Percentiles rank a stretch among this genome's conserved stretches.
Evolutionary conservation across 2,888 invertebrate genomes (phyloP).

Genomic region (Tipula unca): DNA sequence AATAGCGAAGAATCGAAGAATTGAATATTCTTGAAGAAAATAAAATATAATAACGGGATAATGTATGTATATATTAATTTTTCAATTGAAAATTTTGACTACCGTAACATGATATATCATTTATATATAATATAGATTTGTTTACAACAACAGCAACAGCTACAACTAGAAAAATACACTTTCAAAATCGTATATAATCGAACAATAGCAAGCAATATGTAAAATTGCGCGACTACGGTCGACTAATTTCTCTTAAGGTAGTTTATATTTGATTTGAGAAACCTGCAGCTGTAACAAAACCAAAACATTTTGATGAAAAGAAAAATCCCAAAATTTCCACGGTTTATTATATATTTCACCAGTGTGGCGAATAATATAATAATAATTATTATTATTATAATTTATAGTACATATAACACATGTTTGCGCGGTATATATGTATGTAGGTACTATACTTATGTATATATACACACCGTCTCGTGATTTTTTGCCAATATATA

Average conservation of each 20-base stretch:
- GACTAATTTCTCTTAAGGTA: not conserved
- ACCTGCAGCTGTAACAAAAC: not conserved
- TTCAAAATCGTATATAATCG: not conserved
- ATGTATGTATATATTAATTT: not conserved
- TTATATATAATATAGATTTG: not conserved
- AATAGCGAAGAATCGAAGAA: too few relatives aligned
- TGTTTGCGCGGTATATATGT: not conserved
- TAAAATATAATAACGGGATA: not conserved
- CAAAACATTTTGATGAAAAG: not conserved
- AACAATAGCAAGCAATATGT: not conserved
- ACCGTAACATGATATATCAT: not conserved
- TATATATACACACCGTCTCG: not conserved
- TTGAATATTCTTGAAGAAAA: too few relatives aligned
- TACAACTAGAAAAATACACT: too few relatives aligned
- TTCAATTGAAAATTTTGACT: not conserved
- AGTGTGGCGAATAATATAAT: constrained; percentile 14
- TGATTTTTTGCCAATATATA: not conserved
- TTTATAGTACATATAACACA: not conserved
- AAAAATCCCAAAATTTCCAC: not conserved
- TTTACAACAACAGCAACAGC: not conserved
- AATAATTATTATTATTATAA: not conserved
- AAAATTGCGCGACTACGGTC: not conserved
- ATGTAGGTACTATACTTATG: too few relatives aligned
- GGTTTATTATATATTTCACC: not conserved
- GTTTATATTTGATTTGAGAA: constrained; percentile 3